phyloP scores from a whole-genome alignment of 2,113 vertebrate genomes.

The Entelurus aequoreus region DNA sequence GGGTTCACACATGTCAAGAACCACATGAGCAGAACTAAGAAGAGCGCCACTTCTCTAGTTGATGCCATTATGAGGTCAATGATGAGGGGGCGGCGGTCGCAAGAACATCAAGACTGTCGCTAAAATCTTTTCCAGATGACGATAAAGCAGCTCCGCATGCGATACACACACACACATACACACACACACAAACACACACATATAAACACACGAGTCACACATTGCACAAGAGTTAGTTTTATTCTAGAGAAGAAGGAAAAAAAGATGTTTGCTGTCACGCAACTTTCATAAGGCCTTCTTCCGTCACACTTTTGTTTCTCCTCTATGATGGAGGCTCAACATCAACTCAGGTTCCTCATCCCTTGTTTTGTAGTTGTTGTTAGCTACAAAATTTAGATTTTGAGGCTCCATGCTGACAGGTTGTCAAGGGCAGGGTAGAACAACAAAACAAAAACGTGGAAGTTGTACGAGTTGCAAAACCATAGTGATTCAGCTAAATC shows the following conservation, averaged over 20 bases:
- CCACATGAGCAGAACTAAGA: slow-evolving; percentile 12
- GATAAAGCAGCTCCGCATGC: slow-evolving; percentile 48
- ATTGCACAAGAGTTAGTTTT: slow-evolving; percentile 35
- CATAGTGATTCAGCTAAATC: neutral
- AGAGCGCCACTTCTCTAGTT: slow-evolving; percentile 15
- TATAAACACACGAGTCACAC: slow-evolving; percentile 6
- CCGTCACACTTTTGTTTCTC: neutral
- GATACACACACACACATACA: slow-evolving; percentile 36
- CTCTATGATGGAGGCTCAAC: neutral
- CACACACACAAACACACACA: too few relatives aligned
- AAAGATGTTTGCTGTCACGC: slow-evolving; percentile 24
- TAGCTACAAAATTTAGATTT: too few relatives aligned
- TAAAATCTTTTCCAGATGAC: slow-evolving; percentile 59
- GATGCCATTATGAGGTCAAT: slow-evolving; percentile 20
- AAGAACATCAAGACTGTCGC: slow-evolving; percentile 47
- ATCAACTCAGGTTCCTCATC: neutral
- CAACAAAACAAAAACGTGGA: neutral
- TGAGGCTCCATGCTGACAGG: neutral
- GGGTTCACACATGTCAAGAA: neutral
- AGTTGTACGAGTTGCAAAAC: neutral
- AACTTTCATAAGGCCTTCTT: slow-evolving; percentile 3
- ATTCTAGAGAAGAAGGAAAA: slow-evolving; percentile 14
- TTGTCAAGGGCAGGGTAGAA: neutral
- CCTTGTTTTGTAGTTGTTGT: too few relatives aligned
- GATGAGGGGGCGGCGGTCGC: slow-evolving; percentile 27